phyloP scores from a whole-genome alignment of 2,888 invertebrate genomes.

The Clunio marinus region DNA sequence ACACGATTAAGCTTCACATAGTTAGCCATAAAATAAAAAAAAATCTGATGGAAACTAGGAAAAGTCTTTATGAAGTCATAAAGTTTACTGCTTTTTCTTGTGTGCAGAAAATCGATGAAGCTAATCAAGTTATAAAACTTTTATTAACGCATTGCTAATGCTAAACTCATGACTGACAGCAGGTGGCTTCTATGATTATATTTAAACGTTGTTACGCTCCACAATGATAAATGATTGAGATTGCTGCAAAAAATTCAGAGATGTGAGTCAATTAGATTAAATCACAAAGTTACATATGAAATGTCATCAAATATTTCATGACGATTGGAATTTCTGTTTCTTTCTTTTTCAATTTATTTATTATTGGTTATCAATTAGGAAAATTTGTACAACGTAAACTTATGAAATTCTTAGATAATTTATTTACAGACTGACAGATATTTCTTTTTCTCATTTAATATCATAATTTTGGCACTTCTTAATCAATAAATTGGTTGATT shows the following conservation, averaged over 20 bases:
- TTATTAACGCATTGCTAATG: conserved; percentile 12
- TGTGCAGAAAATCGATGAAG: conserved; percentile 8
- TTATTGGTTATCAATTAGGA: neutral
- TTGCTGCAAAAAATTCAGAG: no score
- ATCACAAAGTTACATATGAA: neutral
- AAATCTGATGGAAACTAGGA: neutral
- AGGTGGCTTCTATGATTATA: conserved; percentile 1
- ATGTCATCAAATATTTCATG: neutral
- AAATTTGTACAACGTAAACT: conserved; percentile 11
- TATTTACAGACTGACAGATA: conserved; percentile 12
- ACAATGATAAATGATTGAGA: neutral
- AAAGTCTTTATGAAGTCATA: neutral
- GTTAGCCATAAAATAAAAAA: no score
- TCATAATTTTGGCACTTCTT: conserved; percentile 16
- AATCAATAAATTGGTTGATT: conserved; percentile 6
- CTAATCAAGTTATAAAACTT: conserved; percentile 21
- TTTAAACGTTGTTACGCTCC: neutral
- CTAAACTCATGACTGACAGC: neutral
- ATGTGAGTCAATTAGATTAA: no score
- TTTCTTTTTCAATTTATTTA: neutral
- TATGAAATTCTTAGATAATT: neutral
- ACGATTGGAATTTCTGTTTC: neutral
- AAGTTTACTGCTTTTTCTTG: conserved; percentile 1
- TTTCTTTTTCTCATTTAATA: neutral
- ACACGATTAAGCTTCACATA: no score